phyloP scores from a whole-genome alignment of 1,140 invertebrate species.

The Megalonaias nervosa region DNA sequence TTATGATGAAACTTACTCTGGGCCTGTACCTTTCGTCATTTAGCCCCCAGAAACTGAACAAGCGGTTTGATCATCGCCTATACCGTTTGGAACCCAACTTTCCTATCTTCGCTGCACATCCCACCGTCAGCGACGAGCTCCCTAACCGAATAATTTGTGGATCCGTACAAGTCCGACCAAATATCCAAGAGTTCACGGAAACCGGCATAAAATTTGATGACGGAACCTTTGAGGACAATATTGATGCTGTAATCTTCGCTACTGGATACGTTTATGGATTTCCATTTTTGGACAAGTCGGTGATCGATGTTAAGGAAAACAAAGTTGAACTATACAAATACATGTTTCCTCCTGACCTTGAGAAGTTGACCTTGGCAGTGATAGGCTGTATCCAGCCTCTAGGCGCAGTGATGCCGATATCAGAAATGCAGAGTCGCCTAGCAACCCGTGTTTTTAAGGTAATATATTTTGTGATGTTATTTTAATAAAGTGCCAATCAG shows the following conservation, averaged over 20 bases:
- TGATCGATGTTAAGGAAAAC: conserved; percentile 58
- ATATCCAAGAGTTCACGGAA: conserved; percentile 64
- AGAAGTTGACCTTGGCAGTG: conserved; percentile 68
- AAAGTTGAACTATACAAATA: conserved; percentile 72
- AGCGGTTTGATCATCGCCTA: conserved; percentile 71
- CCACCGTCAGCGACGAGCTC: conserved; percentile 74
- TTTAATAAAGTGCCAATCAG: too few relatives aligned
- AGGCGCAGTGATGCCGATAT: conserved; percentile 73
- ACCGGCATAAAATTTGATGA: conserved; percentile 69
- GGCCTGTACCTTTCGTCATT: background rate
- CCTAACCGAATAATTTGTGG: conserved; percentile 73
- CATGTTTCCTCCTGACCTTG: conserved; percentile 70
- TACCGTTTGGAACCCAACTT: conserved; percentile 72
- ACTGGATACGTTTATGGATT: conserved; percentile 64
- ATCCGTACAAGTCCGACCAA: conserved; percentile 68
- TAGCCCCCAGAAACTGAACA: conserved; percentile 23
- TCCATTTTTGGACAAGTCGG: conserved; percentile 58
- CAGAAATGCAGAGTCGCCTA: conserved; percentile 54
- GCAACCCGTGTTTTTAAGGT: conserved; percentile 54
- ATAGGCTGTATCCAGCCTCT: conserved; percentile 75
- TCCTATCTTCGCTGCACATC: conserved; percentile 70
- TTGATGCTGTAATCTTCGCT: conserved; percentile 60
- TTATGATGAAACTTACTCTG: background rate
- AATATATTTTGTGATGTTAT: too few relatives aligned
- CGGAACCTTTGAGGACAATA: conserved; percentile 59